Evolutionary conservation across 2,797 vertebrate genomes (phyloP), one percentile per base, ranked within the genome.

Genomic region (Geotrypetes seraphini): DNA sequence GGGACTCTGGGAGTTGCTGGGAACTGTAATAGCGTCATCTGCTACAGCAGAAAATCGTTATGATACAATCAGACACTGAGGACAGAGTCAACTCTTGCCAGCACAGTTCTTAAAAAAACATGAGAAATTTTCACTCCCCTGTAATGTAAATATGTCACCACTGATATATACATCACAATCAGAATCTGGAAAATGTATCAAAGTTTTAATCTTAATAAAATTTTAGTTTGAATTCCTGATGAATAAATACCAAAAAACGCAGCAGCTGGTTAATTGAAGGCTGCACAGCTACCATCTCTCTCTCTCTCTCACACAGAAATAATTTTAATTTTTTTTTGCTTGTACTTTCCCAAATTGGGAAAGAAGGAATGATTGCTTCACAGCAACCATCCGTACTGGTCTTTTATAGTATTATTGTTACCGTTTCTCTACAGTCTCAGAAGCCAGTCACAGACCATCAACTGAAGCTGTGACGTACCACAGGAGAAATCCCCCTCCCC

Each of bases 151-250:
- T 80, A 87, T 86, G 81, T 86, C 83, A 79, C 83, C 78, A 90
- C 81, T 78, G 85, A 84, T 85, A 88, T 85, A 84, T 87, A 90
- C 86, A 90, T 78, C 86, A 91, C 84, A 62, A 84, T 78, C 84
- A 78, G 82, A 73, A 73, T 83, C 66, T 91, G 88, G 88, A 87
- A 88, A 90, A 93, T 83, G 87, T 96, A 94, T 91, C 91, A 95
- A 97, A 97, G 92, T 92, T 86, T 82, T 91, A 81, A 86, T 89
- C 81, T 89, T 92, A 92, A 89, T 90, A 91, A 95, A 92, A 90
- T 85, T 78, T 61, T 66, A 64, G 69, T 73, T 81, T 78, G 64
- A 64, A 70, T 79, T 88, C 85, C 83, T 81, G 78, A 84, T 88
- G 88, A 90, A 89, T 87, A 89, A 90, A 92, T 88, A 89, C 84